Conservation (phyloP, 2,797 vertebrate genomes). For the Yasuhikotakia modesta region DNA sequence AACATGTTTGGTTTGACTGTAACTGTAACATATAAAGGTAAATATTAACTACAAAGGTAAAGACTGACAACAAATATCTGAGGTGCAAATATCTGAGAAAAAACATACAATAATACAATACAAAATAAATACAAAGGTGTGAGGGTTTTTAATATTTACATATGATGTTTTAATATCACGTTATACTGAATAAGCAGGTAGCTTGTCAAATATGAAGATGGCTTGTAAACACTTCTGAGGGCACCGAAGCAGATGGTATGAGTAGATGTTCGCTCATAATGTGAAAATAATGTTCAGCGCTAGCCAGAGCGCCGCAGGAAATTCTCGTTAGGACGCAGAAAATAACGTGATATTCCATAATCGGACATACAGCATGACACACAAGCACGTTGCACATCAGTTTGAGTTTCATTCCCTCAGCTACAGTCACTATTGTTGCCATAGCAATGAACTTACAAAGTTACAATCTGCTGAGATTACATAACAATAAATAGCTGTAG, state of each 20-base stretch:
- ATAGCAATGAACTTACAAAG: constrained; percentile 28
- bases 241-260: constrained; percentile 47
- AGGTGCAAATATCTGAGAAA: background rate
- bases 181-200: background rate
- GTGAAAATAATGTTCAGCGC: constrained; percentile 47
- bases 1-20: constrained; percentile 7
- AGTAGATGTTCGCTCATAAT: constrained; percentile 46
- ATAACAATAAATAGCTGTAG: constrained; percentile 15
- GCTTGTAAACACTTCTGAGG: background rate
- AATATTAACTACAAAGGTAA: too few relatives aligned
- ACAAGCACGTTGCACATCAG: constrained; percentile 3
- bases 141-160: background rate
- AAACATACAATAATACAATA: too few relatives aligned
- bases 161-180: background rate
- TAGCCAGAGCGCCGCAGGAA: constrained; percentile 50
- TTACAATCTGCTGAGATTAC: constrained; percentile 21
- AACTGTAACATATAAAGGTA: too few relatives aligned
- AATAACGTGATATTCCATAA: constrained; percentile 50
- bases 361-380: constrained; percentile 41
- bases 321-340: constrained; percentile 40
- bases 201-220: background rate
- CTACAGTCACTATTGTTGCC: constrained; percentile 34
- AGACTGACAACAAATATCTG: too few relatives aligned
- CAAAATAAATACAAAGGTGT: background rate
- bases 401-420: constrained; percentile 34